Evolutionary conservation across 2,113 vertebrate genomes (phyloP).

Genomic region (Naja naja): DNA sequence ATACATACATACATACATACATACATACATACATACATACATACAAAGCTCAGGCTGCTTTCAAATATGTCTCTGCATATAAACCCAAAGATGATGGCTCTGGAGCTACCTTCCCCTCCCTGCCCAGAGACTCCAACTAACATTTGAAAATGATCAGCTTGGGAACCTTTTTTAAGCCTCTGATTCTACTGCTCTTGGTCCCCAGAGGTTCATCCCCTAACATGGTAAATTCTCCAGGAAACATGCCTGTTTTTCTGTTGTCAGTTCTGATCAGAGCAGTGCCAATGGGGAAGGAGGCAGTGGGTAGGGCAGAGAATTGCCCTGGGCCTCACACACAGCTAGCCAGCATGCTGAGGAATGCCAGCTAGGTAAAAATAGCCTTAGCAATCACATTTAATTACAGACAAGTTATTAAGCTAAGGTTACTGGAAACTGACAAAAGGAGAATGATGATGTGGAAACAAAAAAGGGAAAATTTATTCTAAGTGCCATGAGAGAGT

Average conservation of each 20-base stretch:
- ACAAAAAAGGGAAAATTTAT: conserved; percentile 34
- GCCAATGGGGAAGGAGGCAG: conserved; percentile 50
- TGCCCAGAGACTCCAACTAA: conserved; percentile 50
- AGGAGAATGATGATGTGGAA: neutral
- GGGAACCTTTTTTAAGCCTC: conserved; percentile 55
- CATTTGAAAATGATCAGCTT: conserved; percentile 72
- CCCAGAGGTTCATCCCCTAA: conserved; percentile 68
- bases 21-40: no score
- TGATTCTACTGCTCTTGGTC: conserved; percentile 64
- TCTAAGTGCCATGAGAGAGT: neutral
- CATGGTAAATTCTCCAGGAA: conserved; percentile 73
- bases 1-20: no score
- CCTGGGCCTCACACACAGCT: conserved; percentile 65
- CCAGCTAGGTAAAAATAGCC: conserved; percentile 69
- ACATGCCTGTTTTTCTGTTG: conserved; percentile 76
- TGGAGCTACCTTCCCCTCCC: conserved; percentile 22
- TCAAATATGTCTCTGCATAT: conserved; percentile 37
- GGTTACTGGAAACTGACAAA: conserved; percentile 63
- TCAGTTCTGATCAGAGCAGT: conserved; percentile 80
- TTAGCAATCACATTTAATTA: conserved; percentile 77
- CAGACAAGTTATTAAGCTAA: conserved; percentile 58
- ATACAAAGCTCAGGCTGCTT: neutral
- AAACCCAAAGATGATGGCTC: conserved; percentile 46
- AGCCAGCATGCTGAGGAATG: conserved; percentile 71
- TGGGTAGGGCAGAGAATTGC: conserved; percentile 55